Base-by-base conservation (phyloP, 1,140 invertebrate species). In the Platorchestia sp. region DNA sequence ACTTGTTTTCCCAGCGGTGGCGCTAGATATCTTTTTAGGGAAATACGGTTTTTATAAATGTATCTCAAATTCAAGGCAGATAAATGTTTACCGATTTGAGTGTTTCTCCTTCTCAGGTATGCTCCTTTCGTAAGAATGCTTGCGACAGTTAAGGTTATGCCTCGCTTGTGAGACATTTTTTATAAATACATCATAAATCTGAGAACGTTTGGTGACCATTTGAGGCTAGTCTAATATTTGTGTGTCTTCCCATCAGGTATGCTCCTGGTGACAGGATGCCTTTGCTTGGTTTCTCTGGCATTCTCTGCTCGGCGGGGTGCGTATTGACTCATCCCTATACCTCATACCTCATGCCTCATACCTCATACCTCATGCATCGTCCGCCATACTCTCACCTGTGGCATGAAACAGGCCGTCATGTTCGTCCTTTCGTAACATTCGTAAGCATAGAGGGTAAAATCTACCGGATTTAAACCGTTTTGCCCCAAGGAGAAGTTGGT, bases 251-350 rank as follows among this genome's bases (percentile, higher is more conserved):
- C 44, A 10, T 14, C 91, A 93, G 91, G 91, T 93, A 93, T 93
- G 91, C 91, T 93, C 40, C 44, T 93, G 7, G 91, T 93, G 40
- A 40, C 43, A 45, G 91, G 91, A 45, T 93, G 91, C 91, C 91
- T 93, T 45, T 93, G 43, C 45, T 47, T 93, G 45, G 45, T 93
- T 40, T 93, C 91, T 44, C 91, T 93, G 22, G 91, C 91, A 47
- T 93, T 47, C 91, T 93, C 91, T n/a, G 91, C 45, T 44, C 6
- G 41, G 5, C 43, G 91, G 5, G 91, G 91, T 93, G 91, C 91
- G 91, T 93, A 93, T 93, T 7, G 0, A 89, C 1, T 3, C 87
- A 14, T 89, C 87, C 41, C 43, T 42, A 42, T 6, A 42, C 14
- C 7, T 41, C 43, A 89, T 43, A 36, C 53, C 53, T n/a, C n/a